Percentiles rank a stretch among this genome's conserved stretches.
Evolutionary conservation across 1,140 invertebrate species (phyloP).

Genomic region (Capitella teleta): DNA sequence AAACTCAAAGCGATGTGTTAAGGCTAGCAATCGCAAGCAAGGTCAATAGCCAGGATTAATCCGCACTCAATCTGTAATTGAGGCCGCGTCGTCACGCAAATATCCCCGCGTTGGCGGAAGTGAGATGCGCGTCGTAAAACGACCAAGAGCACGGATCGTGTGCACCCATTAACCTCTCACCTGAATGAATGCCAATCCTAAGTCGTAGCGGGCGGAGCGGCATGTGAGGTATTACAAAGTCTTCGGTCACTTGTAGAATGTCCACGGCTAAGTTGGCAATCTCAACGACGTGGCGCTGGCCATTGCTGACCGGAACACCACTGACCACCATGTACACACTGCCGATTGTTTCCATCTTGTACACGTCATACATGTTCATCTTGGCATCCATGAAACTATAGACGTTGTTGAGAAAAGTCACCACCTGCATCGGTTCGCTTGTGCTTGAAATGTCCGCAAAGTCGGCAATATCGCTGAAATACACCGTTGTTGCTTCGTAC

Average conservation of each 20-base stretch:
- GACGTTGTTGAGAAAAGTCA: constrained; percentile 18
- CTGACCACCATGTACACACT: constrained; percentile 97
- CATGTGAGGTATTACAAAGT: constrained; percentile 10
- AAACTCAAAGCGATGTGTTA: too few species aligned
- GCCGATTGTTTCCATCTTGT: constrained; percentile 92
- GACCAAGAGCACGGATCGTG: too few species aligned
- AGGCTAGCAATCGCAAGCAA: too few species aligned
- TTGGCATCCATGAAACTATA: constrained; percentile 45
- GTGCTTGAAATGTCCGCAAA: constrained; percentile 16
- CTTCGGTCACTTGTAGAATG: constrained; percentile 6
- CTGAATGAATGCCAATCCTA: constrained; percentile 11
- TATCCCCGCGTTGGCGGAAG: too few species aligned
- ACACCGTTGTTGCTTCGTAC: constrained; percentile 1
- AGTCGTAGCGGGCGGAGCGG: constrained; percentile 7
- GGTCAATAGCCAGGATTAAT: too few species aligned
- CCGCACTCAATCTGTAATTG: too few species aligned
- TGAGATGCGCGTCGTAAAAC: too few species aligned
- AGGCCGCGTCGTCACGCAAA: too few species aligned
- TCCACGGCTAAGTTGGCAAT: constrained; percentile 12
- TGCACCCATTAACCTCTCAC: too few species aligned
- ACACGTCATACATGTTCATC: constrained; percentile 84
- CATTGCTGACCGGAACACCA: constrained; percentile 56
- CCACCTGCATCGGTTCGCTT: constrained; percentile 17
- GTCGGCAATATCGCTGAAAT: constrained; percentile 16
- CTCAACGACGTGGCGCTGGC: constrained; percentile 12